phyloP scores from a whole-genome alignment of 1,140 invertebrate genomes.

The Anadara kagoshimensis region DNA sequence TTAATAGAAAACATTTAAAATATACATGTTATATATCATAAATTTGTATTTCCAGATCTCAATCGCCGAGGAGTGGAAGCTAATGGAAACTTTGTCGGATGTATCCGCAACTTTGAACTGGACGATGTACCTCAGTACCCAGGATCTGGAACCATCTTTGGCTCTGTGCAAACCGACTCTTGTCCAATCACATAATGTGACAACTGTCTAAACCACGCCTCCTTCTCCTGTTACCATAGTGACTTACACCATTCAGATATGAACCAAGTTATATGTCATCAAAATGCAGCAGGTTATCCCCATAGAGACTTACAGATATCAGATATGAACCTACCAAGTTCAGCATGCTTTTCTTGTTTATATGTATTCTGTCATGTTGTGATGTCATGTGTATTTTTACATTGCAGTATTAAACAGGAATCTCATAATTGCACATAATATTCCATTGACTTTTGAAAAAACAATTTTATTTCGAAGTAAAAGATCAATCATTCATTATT shows the following conservation, averaged over 20 bases:
- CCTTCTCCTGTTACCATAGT: conserved; percentile 22
- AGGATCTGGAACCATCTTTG: conserved; percentile 38
- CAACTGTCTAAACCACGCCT: conserved; percentile 3
- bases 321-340: background rate
- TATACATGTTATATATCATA: conserved; percentile 1
- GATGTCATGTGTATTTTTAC: background rate
- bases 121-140: conserved; percentile 52
- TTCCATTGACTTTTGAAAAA: background rate
- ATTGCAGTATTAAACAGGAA: background rate
- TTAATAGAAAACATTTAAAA: background rate
- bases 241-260: background rate
- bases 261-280: background rate
- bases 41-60: conserved; percentile 46
- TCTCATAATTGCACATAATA: background rate
- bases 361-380: background rate
- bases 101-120: conserved; percentile 77
- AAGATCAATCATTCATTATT: background rate
- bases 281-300: no score
- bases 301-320: conserved; percentile 20
- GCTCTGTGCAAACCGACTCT: conserved; percentile 53
- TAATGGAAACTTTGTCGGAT: conserved; percentile 85
- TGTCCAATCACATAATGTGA: conserved; percentile 62
- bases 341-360: no score
- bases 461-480: background rate
- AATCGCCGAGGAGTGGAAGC: conserved; percentile 77